Evolutionary conservation across 92 coral and sea anemone species (phyloP), one percentile per base, ranked within the genome.

Genomic region (Hydrozoanthus gracilis): DNA sequence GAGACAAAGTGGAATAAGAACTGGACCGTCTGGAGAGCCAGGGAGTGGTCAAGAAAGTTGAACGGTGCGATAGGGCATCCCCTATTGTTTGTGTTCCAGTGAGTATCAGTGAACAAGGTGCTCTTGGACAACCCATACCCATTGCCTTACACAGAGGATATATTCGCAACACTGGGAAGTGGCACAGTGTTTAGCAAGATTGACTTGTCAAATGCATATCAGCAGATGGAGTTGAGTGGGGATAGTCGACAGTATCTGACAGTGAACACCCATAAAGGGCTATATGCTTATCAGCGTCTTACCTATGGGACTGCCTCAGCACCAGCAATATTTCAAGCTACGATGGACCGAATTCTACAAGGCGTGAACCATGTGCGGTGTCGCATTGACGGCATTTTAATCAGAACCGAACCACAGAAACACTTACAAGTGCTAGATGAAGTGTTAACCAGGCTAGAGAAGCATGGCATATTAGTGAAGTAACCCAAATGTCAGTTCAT

Each of bases 171-270:
- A 72, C 65, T 82, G 7, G 88, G 88, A 76, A 90, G 92, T 68
- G 90, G 90, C 50, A 86, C 82, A 17, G 86, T 79, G 82, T 86
- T 88, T 79, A 86, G 89, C 85, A 92, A 82, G 87, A 82, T 89
- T 73, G 90, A 92, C 78, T 89, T 89, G 79, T 89, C 92, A 16
- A 87, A 89, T 76, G 91, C 87, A 10, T 71, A 89, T 56, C 91
- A 86, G 61, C 92, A 89, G 60, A 82, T 89, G 89, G 79, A 75
- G 20, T 45, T 88, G 68, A 78, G 56, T 44, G 44, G 65, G 3
- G 87, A 77, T 3, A 87, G 88, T 51, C 87, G 77, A 54, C 83
- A 87, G 76, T 83, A 76, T 48, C 46, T 85, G 11, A 91, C 91
- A 54, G 94, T 87, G 54, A 87, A 91, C 83, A 88, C 89, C 44